phyloP scores from a whole-genome alignment of 2,113 vertebrate species.

The Gracilinanus agilis region DNA sequence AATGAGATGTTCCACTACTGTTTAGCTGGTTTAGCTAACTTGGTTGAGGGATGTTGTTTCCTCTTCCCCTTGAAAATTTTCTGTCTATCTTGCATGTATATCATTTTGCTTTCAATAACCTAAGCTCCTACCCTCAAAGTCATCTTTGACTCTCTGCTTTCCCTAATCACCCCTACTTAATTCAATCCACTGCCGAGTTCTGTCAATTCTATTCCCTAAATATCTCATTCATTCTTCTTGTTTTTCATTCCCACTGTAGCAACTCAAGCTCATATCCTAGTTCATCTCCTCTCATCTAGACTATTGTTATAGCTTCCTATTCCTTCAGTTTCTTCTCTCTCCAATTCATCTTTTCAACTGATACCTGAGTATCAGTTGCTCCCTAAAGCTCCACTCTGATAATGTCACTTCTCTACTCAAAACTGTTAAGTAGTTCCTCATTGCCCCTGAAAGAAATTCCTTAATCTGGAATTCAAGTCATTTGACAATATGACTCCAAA shows the following conservation, averaged over 20 bases:
- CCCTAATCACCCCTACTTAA: background rate
- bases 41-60: background rate
- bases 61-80: background rate
- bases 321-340: background rate
- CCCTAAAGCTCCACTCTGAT: background rate
- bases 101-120: background rate
- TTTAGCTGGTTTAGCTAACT: background rate
- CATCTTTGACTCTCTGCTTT: background rate
- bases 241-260: background rate
- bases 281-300: background rate
- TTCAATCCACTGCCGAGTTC: background rate
- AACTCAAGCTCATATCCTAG: background rate
- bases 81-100: background rate
- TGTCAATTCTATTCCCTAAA: background rate
- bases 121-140: background rate
- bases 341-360: background rate
- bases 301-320: background rate
- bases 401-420: background rate
- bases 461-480: background rate
- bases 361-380: background rate
- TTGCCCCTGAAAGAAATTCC: background rate
- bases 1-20: background rate
- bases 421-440: background rate
- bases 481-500: background rate
- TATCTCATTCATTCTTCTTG: background rate